Conservation (phyloP, 2,113 vertebrate genomes). For the Loxodonta africana region DNA sequence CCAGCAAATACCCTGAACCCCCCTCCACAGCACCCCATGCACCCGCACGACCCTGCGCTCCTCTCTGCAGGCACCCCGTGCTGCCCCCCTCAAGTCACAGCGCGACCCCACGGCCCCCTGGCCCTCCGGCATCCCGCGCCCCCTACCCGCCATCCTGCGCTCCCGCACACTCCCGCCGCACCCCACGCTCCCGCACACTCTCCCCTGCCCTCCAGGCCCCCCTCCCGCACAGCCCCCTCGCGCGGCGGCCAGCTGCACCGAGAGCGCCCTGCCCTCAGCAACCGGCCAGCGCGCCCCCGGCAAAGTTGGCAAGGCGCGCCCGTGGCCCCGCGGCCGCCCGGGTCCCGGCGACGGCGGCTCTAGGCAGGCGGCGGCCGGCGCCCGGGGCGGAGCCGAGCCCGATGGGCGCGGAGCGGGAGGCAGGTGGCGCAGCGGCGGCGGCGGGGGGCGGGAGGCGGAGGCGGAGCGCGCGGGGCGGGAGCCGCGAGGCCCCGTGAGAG, state of each 20-base stretch:
- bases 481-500: constrained; percentile 73
- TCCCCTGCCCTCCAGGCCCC: not conserved
- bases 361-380: not conserved
- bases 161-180: not conserved
- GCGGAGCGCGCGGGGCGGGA: constrained; percentile 74
- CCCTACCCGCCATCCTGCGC: not conserved
- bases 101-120: not conserved
- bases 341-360: not conserved
- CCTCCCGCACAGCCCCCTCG: not conserved
- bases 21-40: not conserved
- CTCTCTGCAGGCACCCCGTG: not conserved
- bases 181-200: not conserved
- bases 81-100: not conserved
- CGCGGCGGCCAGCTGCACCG: too few relatives aligned
- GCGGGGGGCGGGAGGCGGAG: constrained; percentile 67
- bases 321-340: not conserved
- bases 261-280: too few relatives aligned
- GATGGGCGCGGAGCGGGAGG: constrained; percentile 72
- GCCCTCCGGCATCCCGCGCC: not conserved
- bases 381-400: constrained; percentile 77
- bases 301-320: not conserved
- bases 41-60: not conserved
- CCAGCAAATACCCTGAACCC: too few relatives aligned
- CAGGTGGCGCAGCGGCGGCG: constrained; percentile 76
- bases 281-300: not conserved